Evolutionary conservation across 2,797 vertebrate species (phyloP).

Genomic region (Anabacerthia variegaticeps): DNA sequence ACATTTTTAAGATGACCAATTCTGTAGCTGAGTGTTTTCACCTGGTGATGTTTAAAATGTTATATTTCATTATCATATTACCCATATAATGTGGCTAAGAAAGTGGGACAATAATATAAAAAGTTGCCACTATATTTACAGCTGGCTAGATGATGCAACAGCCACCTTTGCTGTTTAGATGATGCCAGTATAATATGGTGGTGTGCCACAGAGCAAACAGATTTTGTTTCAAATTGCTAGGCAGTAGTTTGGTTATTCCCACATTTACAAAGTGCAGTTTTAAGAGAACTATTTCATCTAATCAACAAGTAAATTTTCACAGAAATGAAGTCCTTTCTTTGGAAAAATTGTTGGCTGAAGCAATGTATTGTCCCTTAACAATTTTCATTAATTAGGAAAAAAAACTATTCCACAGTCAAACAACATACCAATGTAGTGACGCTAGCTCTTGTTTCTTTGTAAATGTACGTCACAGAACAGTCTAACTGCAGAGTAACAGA

Average conservation of each 20-base stretch:
- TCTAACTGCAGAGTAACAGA: background rate
- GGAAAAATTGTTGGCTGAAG: slow-evolving; percentile 51
- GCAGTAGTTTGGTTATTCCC: background rate
- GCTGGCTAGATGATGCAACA: background rate
- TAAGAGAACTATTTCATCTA: background rate
- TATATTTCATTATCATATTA: background rate
- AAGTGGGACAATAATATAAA: background rate
- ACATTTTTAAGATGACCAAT: background rate
- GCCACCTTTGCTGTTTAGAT: background rate
- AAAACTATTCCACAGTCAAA: slow-evolving; percentile 45
- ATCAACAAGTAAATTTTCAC: slow-evolving; percentile 46
- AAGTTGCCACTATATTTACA: background rate
- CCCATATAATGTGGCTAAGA: background rate
- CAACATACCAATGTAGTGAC: slow-evolving; percentile 44
- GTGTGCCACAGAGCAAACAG: background rate
- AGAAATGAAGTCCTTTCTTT: slow-evolving; percentile 59
- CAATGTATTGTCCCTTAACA: slow-evolving; percentile 60
- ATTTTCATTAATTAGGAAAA: slow-evolving; percentile 62
- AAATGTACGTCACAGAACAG: slow-evolving; percentile 41
- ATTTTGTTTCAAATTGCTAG: background rate
- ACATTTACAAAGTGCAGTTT: background rate
- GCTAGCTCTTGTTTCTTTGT: slow-evolving; percentile 48
- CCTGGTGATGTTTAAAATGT: background rate
- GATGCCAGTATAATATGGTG: background rate
- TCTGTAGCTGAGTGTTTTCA: background rate